Conservation (phyloP, 2,888 invertebrate genomes). For the Aphelenchoides bicaudatus region DNA sequence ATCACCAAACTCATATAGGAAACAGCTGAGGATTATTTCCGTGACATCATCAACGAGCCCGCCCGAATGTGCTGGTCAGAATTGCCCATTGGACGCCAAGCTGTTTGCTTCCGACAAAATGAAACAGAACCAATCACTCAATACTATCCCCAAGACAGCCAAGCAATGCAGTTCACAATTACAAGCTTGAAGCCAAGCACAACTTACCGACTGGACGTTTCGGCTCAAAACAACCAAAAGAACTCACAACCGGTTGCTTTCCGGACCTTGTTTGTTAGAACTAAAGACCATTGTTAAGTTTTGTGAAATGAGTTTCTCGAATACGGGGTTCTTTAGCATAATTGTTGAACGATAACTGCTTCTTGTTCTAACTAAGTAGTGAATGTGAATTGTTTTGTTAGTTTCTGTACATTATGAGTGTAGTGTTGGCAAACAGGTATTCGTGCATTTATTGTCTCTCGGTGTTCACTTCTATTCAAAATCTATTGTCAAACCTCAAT, state of each 20-base stretch:
- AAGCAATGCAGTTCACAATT: conserved; percentile 40
- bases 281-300: conserved; percentile 10
- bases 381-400: no score
- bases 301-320: no score
- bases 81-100: conserved; percentile 16
- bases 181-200: conserved; percentile 32
- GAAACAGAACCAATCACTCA: not conserved
- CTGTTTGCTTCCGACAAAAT: conserved; percentile 4
- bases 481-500: no score
- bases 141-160: not conserved
- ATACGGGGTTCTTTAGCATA: no score
- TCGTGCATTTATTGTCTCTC: no score
- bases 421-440: no score
- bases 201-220: conserved; percentile 39
- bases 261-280: conserved; percentile 15
- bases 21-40: conserved; percentile 16
- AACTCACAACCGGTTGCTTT: conserved; percentile 16
- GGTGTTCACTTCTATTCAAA: no score
- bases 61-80: conserved; percentile 12
- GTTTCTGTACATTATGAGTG: no score
- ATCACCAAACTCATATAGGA: conserved; percentile 18
- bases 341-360: no score
- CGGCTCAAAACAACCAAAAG: not conserved
- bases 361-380: no score
- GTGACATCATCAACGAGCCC: conserved; percentile 9